phyloP scores from a whole-genome alignment of 1,140 invertebrate genomes.

The Brachionus calyciflorus region DNA sequence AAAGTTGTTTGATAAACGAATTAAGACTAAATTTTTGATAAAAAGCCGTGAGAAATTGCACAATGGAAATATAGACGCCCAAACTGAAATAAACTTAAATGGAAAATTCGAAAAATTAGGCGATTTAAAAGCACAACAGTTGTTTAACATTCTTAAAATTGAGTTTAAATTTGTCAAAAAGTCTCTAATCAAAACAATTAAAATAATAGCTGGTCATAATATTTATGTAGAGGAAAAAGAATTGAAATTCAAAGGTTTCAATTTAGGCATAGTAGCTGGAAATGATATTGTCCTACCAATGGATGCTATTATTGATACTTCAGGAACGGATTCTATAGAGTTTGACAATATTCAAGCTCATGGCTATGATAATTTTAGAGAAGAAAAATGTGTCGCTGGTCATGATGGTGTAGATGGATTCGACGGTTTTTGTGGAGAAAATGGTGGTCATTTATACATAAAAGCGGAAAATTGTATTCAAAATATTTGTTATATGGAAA shows the following conservation, averaged over 20 bases:
- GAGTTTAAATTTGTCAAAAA: neutral
- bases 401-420: neutral
- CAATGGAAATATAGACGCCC: neutral
- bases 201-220: slow-evolving; percentile 12
- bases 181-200: neutral
- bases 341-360: neutral
- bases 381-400: neutral
- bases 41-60: neutral
- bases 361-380: neutral
- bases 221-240: neutral
- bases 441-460: slow-evolving; percentile 16
- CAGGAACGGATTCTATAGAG: neutral
- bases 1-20: neutral
- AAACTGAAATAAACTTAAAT: neutral
- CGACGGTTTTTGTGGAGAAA: slow-evolving; percentile 22
- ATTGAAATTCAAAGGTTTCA: neutral
- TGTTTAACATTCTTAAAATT: neutral
- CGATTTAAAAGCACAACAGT: neutral
- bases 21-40: neutral
- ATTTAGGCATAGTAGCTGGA: neutral
- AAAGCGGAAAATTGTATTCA: neutral
- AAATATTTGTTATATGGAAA: neutral
- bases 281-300: neutral
- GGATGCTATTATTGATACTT: neutral
- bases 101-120: neutral